Conservation (phyloP, 2,113 vertebrate species). For the Ceyx cyanopectus region DNA sequence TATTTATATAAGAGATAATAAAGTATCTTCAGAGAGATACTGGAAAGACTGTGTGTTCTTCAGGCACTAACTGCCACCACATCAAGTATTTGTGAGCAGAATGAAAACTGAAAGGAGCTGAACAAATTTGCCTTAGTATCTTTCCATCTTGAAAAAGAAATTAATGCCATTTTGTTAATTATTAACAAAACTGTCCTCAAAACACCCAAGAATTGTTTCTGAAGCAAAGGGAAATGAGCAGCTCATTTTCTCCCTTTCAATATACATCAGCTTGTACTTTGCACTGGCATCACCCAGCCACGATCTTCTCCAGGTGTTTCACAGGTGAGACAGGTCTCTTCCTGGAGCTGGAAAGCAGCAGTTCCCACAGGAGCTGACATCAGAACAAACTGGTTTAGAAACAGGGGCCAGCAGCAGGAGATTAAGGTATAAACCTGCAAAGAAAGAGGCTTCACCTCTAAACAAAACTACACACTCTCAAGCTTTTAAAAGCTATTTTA, state of each 20-base stretch:
- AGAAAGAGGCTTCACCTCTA: background rate
- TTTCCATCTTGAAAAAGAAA: background rate
- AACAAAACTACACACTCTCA: background rate
- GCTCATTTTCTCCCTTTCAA: background rate
- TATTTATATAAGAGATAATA: too few species aligned
- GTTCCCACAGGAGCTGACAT: rapidly evolving
- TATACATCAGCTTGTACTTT: background rate
- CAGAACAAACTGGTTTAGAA: background rate
- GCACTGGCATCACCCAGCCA: background rate
- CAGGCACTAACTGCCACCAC: background rate
- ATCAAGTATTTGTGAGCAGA: background rate
- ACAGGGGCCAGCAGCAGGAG: background rate
- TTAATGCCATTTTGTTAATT: background rate
- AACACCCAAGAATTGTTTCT: background rate
- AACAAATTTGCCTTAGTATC: background rate
- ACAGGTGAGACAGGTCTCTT: background rate
- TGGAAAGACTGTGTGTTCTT: background rate
- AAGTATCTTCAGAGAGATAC: background rate
- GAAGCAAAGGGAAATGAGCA: background rate
- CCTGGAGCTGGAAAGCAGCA: background rate
- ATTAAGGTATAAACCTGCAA: background rate
- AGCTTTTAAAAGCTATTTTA: conserved; percentile 76
- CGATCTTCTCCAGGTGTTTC: background rate
- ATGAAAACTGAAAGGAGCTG: background rate
- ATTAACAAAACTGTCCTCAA: background rate